These are phyloP conservation scores for Sebastes iracundus DNA, from an alignment of 2,797 vertebrate genomes.

Conservation along the genomic window DNA sequence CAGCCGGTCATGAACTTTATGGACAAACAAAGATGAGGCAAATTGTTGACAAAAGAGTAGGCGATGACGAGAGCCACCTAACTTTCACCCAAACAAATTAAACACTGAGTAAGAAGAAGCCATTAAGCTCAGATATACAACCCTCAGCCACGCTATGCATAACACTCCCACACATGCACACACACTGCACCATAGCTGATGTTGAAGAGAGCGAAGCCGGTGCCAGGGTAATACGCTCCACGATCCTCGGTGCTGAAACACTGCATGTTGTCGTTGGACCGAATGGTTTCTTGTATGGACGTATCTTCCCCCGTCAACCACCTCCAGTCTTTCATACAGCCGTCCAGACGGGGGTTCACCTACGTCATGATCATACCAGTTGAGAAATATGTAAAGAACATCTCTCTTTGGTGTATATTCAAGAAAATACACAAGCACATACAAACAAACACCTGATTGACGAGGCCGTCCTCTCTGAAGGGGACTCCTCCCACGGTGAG, in stretches of 20 bases:
- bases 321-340: constrained; percentile 94
- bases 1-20: constrained; percentile 20
- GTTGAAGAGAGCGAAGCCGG: constrained; percentile 90
- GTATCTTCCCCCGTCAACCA: constrained; percentile 93
- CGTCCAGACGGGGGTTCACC: constrained; percentile 96
- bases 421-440: constrained; percentile 4
- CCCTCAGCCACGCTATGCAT: neutral
- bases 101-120: constrained; percentile 18
- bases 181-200: constrained; percentile 84
- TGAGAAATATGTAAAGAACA: neutral
- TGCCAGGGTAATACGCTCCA: constrained; percentile 91
- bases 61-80: neutral
- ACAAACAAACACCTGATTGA: constrained; percentile 87
- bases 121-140: neutral
- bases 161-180: constrained; percentile 15
- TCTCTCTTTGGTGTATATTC: neutral
- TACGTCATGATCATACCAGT: constrained; percentile 48
- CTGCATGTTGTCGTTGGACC: constrained; percentile 91
- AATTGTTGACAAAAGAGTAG: constrained; percentile 5
- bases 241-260: constrained; percentile 88
- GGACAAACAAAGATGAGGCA: constrained; percentile 14
- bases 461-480: constrained; percentile 88
- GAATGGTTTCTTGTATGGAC: constrained; percentile 91
- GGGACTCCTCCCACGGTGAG: constrained; percentile 96
- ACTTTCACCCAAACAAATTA: constrained; percentile 25